Evolutionary conservation across 2,888 invertebrate species (phyloP), one percentile per base, ranked within the genome.

Genomic region (Dendrolimus pini): DNA sequence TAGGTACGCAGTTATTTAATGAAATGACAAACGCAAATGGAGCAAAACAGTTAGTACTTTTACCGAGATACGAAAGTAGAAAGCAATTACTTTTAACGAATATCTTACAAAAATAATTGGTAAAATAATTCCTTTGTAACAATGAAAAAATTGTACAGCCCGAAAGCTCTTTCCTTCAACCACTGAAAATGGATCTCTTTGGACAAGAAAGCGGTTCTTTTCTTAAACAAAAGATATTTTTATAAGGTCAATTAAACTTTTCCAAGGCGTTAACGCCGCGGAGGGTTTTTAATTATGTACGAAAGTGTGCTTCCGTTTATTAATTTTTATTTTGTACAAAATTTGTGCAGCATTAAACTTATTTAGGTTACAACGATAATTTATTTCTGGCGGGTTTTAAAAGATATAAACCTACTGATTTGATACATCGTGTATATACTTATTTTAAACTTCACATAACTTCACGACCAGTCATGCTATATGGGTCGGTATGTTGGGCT

Each of bases 201-300:
- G 62, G 61, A 67, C 67, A 72, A 64, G 59, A 60, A 64, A 70
- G 71, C 66, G 67, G 67, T 71, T 72, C 66, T 72, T 65, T 65
- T 64, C 61, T 63, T 67, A 69, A 71, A 83, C 78, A 83, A 85
- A 77, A 78, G 74, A 75, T 79, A 79, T 81, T 79, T 72, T 80
- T 81, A 75, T 78, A 77, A 74, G 77, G 74, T 77, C 79, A 79
- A 79, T 83, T 80, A 75, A 83, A 81, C 78, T 83, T 80, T 78
- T 68, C 67, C 62, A 69, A 72, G 66, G 71, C 70, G 71, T 74
- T 74, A 76, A 75, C 67, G 67, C 62, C 64, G 65, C 58, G 59
- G 57, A 64, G 30, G 30, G 63, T 63, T 67, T 65, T 65, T 69
- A 69, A 67, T 66, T 66, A 67, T 63, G 58, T 62, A 63, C 59